These are phyloP conservation scores for Gadopsis bispinosus DNA, from an alignment of 2,797 vertebrate genomes.

Conservation along the genomic window DNA sequence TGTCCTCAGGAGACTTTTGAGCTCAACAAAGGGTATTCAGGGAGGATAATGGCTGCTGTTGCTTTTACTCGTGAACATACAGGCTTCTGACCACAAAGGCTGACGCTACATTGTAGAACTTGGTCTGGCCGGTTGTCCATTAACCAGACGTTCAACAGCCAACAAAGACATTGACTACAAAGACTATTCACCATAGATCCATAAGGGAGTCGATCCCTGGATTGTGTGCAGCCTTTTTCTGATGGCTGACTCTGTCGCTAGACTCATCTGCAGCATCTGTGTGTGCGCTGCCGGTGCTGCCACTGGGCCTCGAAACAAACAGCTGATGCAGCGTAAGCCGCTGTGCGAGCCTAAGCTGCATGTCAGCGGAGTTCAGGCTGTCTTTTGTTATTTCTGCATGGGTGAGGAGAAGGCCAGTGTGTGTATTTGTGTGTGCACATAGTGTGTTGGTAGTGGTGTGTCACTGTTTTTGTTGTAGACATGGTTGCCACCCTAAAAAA, in stretches of 20 bases:
- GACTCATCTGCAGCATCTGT: slow-evolving; percentile 48
- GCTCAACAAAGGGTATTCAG: neutral
- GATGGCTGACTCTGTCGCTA: slow-evolving; percentile 29
- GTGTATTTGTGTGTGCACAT: slow-evolving; percentile 5
- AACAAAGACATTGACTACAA: slow-evolving; percentile 53
- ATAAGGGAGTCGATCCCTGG: slow-evolving; percentile 42
- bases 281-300: slow-evolving; percentile 48
- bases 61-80: neutral
- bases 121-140: slow-evolving; percentile 5
- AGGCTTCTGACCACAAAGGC: slow-evolving; percentile 20
- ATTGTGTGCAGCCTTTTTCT: slow-evolving; percentile 48
- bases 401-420: slow-evolving; percentile 38
- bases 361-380: slow-evolving; percentile 52
- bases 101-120: slow-evolving; percentile 20
- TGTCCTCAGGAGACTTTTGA: neutral
- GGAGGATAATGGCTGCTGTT: neutral
- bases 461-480: slow-evolving; percentile 44
- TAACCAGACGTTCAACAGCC: slow-evolving; percentile 35
- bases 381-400: slow-evolving; percentile 75
- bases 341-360: slow-evolving; percentile 41
- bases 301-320: slow-evolving; percentile 60
- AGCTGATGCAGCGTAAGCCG: slow-evolving; percentile 74
- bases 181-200: slow-evolving; percentile 26
- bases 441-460: neutral
- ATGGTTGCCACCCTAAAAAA: slow-evolving; percentile 47